Conservation (phyloP, 37 sponge, comb jelly and placozoan species). For the Crambe crambe region DNA sequence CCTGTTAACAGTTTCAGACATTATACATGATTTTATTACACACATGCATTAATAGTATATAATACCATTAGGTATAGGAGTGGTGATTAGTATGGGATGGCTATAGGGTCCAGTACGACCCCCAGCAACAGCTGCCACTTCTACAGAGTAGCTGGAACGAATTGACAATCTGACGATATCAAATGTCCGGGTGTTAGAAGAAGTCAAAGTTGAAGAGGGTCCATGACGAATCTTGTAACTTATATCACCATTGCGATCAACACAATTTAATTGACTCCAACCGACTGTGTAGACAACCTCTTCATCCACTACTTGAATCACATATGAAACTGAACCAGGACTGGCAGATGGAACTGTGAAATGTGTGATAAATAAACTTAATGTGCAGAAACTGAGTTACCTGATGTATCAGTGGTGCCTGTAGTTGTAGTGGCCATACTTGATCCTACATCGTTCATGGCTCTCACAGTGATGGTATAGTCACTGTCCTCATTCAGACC, state of each 20-base stretch:
- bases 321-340: slow-evolving; percentile 7
- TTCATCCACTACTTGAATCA: neutral
- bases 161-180: neutral
- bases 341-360: slow-evolving; percentile 22
- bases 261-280: slow-evolving; percentile 31
- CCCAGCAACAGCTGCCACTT: slow-evolving; percentile 7
- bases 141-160: slow-evolving; percentile 4
- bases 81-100: neutral
- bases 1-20: neutral
- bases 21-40: too few relatives aligned
- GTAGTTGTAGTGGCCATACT: neutral
- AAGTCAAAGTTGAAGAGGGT: neutral
- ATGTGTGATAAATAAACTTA: neutral
- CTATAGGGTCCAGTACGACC: slow-evolving; percentile 11
- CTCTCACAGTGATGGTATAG: slow-evolving; percentile 18
- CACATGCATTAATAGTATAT: too few relatives aligned
- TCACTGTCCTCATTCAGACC: slow-evolving; percentile 5
- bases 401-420: neutral
- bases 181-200: neutral
- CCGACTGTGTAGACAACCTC: slow-evolving; percentile 1
- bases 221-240: slow-evolving; percentile 24
- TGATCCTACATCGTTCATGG: neutral
- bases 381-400: neutral
- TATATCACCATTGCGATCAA: slow-evolving; percentile 33
- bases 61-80: neutral